phyloP scores from a whole-genome alignment of 2,113 vertebrate genomes.

The Felis catus region F.catus_Fca126_mat1.0 CM031418.1:64036001-64036500 shows the following conservation, averaged over 20 bases:
- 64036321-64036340: not conserved
- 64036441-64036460: not conserved
- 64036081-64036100: not conserved
- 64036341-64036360: not conserved
- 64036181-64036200: not conserved
- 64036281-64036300: not conserved
- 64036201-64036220: constrained; percentile 2
- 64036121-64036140: not conserved
- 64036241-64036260: not conserved
- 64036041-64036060: not conserved
- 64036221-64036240: not conserved
- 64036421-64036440: not conserved
- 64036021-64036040: not conserved
- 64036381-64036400: not conserved
- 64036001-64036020: not conserved
- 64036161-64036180: not conserved
- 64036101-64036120: not conserved
- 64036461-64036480: not conserved
- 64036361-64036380: not conserved
- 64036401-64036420: not conserved
- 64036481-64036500: not conserved
- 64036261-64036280: not conserved
- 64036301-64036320: not conserved
- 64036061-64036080: not conserved
- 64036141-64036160: not conserved